Evolutionary conservation across 2,888 invertebrate species (phyloP).

Genomic region (Rhyacophila evoluta): DNA sequence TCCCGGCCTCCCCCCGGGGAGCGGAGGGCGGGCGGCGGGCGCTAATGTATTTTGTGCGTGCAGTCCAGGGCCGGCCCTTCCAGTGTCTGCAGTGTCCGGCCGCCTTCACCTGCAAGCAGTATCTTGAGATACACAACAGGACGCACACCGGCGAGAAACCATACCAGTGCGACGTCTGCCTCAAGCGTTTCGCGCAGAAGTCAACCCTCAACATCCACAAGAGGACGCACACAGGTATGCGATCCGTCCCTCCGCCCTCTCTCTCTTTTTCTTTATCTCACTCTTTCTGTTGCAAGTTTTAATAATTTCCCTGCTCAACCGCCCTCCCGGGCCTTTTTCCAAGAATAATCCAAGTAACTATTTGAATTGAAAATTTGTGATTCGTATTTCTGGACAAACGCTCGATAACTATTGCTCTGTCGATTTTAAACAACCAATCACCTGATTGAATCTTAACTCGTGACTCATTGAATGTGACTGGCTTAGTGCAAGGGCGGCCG

Average conservation of each 20-base stretch:
- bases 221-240: slow-evolving; percentile 78
- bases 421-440: not conserved
- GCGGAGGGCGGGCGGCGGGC: slow-evolving; percentile 56
- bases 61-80: slow-evolving; percentile 72
- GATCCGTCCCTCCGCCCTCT: slow-evolving; percentile 1
- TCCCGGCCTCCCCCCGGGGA: slow-evolving; percentile 35
- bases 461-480: slow-evolving; percentile 57
- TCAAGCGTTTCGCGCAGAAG: slow-evolving; percentile 85
- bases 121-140: slow-evolving; percentile 70
- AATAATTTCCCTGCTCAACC: not conserved
- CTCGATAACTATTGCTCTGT: not conserved
- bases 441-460: not conserved
- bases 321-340: slow-evolving; percentile 19
- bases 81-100: slow-evolving; percentile 73
- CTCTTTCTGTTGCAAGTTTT: slow-evolving; percentile 54
- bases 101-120: slow-evolving; percentile 72
- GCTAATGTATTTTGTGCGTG: slow-evolving; percentile 55
- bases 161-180: slow-evolving; percentile 79
- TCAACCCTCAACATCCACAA: slow-evolving; percentile 86
- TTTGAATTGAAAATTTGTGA: slow-evolving; percentile 25
- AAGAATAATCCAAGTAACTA: slow-evolving; percentile 46
- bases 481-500: slow-evolving; percentile 69
- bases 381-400: slow-evolving; percentile 48
- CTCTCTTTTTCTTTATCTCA: not conserved
- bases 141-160: slow-evolving; percentile 71